phyloP scores from a whole-genome alignment of 2,113 vertebrate genomes.

The Cyphomyrus discorhynchus region DNA sequence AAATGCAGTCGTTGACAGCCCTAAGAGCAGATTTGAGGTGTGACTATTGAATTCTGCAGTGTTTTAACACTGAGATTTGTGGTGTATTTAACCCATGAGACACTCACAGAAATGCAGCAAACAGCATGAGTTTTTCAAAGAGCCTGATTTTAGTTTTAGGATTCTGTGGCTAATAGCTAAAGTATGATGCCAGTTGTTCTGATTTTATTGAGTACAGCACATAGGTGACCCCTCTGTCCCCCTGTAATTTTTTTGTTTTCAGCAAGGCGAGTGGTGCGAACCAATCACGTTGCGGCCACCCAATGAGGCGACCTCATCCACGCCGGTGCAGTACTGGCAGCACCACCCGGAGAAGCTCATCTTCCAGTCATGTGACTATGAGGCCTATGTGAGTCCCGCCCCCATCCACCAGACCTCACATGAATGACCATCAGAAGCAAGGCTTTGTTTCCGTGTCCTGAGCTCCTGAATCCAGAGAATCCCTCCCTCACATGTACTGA shows the following conservation, averaged over 20 bases:
- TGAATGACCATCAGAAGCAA: background rate
- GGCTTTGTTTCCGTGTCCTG: background rate
- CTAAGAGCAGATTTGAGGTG: background rate
- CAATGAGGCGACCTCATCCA: slow-evolving; percentile 94
- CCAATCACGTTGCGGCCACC: slow-evolving; percentile 93
- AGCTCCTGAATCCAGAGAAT: background rate
- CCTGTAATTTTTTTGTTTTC: slow-evolving; percentile 54
- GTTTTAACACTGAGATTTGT: background rate
- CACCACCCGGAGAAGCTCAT: slow-evolving; percentile 99
- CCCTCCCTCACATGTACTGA: background rate
- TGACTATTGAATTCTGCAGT: background rate
- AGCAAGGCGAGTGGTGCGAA: slow-evolving; percentile 98
- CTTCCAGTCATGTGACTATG: slow-evolving; percentile 98
- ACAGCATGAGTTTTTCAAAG: background rate
- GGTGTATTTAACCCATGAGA: background rate
- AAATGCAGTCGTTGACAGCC: background rate
- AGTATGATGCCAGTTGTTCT: background rate
- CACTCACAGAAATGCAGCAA: background rate
- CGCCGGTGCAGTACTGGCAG: slow-evolving; percentile 97
- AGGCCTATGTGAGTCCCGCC: slow-evolving; percentile 89
- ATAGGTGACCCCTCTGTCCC: background rate
- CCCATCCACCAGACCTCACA: background rate
- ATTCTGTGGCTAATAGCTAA: background rate
- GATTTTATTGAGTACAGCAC: background rate
- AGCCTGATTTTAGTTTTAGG: background rate